phyloP scores from a whole-genome alignment of 2,797 vertebrate genomes.

The Netta rufina region DNA sequence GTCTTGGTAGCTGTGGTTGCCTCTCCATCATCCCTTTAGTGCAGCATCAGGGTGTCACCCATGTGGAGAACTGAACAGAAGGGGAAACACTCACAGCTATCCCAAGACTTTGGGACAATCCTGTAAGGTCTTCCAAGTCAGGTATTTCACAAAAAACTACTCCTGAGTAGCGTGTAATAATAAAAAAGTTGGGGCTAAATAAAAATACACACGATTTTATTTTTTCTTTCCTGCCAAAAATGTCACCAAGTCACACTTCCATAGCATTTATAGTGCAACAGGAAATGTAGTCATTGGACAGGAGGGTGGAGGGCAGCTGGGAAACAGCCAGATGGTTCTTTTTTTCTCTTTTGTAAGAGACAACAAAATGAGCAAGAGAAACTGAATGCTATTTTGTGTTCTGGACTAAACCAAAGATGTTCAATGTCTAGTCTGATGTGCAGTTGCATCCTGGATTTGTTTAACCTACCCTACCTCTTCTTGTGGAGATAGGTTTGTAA shows the following conservation, averaged over 20 bases:
- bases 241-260: slow-evolving; percentile 2
- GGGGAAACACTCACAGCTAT: not conserved
- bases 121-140: not conserved
- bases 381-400: not conserved
- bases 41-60: not conserved
- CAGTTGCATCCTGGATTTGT: not conserved
- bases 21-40: not conserved
- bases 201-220: not conserved
- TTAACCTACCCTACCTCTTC: not conserved
- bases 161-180: not conserved
- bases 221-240: not conserved
- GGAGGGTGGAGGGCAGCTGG: slow-evolving; percentile 55
- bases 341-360: slow-evolving; percentile 12
- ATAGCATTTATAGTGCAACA: slow-evolving; percentile 41
- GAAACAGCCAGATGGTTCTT: not conserved
- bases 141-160: not conserved
- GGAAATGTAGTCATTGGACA: slow-evolving; percentile 46
- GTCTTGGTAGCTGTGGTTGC: not conserved
- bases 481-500: not conserved
- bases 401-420: not conserved
- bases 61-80: fast-evolving
- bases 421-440: not conserved
- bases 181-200: not conserved
- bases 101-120: not conserved
- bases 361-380: slow-evolving; percentile 14